Evolutionary conservation across 30 jellyfish, hydroid and myxozoan genomes (phyloP).

Genomic region (Hydractinia symbiolongicarpus): DNA sequence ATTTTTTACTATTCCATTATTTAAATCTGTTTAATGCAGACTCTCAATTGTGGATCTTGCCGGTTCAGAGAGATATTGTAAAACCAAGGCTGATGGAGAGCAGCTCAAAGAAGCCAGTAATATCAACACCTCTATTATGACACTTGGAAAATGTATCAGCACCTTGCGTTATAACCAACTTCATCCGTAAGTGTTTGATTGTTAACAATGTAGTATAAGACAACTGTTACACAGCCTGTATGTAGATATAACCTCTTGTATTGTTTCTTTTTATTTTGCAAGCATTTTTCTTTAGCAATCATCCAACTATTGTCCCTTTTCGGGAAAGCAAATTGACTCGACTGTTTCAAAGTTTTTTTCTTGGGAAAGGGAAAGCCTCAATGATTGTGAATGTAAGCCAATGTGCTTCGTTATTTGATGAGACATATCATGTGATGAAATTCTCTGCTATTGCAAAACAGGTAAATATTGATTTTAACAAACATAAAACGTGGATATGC

Average conservation of each 20-base stretch:
- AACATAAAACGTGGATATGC: too few relatives aligned
- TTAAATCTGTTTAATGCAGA: conserved; percentile 27
- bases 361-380: conserved; percentile 87
- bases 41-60: conserved; percentile 96
- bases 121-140: conserved; percentile 87
- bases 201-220: too few relatives aligned
- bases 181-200: conserved; percentile 59
- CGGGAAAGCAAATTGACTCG: conserved; percentile 96
- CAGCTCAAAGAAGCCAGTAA: conserved; percentile 89
- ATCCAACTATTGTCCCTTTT: conserved; percentile 73
- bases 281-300: conserved; percentile 44
- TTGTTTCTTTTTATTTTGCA: too few relatives aligned
- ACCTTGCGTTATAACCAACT: conserved; percentile 74
- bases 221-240: too few relatives aligned
- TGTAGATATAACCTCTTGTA: too few relatives aligned
- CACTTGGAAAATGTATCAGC: conserved; percentile 92
- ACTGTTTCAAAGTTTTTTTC: conserved; percentile 86
- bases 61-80: conserved; percentile 94
- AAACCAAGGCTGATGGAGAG: conserved; percentile 83
- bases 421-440: conserved; percentile 83
- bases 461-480: conserved; percentile 29
- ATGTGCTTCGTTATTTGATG: conserved; percentile 90
- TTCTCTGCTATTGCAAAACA: conserved; percentile 97
- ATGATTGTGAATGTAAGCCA: conserved; percentile 86
- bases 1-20: too few relatives aligned